These are phyloP conservation scores for Sminthopsis crassicaudata DNA, from an alignment of 2,113 vertebrate genomes.

Conservation along the genomic window DNA sequence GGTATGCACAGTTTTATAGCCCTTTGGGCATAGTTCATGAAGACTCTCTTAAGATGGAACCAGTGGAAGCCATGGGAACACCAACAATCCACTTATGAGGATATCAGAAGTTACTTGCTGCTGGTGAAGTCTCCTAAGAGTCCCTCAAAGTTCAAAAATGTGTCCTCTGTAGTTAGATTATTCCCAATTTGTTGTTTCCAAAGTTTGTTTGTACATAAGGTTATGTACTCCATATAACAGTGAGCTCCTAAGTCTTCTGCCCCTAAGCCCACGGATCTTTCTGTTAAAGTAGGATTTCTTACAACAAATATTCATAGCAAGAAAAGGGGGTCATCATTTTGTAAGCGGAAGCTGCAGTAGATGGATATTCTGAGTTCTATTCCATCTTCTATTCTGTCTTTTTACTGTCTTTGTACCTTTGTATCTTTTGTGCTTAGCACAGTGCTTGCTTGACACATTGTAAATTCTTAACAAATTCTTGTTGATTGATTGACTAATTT, in stretches of 20 bases:
- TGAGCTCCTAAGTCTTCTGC: not conserved
- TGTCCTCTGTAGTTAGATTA: not conserved
- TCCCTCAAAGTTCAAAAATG: not conserved
- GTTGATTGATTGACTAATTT: not conserved
- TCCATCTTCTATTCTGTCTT: not conserved
- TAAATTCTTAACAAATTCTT: not conserved
- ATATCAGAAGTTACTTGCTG: not conserved
- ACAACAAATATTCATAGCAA: constrained; percentile 8
- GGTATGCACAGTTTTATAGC: too few relatives aligned
- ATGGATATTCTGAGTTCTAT: not conserved
- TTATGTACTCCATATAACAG: not conserved
- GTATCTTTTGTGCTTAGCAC: not conserved
- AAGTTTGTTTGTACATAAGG: not conserved
- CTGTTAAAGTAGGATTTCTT: not conserved
- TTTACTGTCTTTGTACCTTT: too few relatives aligned
- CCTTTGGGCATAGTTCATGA: too few relatives aligned
- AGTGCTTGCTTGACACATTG: too few relatives aligned
- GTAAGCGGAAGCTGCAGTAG: constrained; percentile 22
- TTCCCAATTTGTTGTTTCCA: not conserved
- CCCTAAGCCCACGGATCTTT: not conserved
- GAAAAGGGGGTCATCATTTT: constrained; percentile 22
- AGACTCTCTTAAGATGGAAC: too few relatives aligned
- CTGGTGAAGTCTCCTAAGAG: not conserved
- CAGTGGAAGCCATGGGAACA: not conserved
- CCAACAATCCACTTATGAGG: not conserved